phyloP scores from a whole-genome alignment of 2,888 invertebrate species.

The Andrena minutula region DNA sequence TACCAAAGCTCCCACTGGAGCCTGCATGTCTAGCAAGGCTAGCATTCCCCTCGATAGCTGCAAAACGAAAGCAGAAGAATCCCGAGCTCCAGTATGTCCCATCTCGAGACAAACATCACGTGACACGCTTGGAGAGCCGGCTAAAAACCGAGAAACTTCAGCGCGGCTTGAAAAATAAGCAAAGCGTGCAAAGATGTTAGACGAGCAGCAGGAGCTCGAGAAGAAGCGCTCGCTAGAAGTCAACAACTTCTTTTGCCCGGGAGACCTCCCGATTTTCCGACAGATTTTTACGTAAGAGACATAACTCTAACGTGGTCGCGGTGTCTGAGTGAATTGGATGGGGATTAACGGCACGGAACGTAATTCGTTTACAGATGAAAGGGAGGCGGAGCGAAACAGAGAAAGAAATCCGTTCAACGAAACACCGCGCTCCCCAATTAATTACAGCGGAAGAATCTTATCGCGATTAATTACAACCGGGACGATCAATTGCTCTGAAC shows the following conservation, averaged over 20 bases:
- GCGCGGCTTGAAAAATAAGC: too few relatives aligned
- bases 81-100: not conserved
- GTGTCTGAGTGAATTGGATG: not conserved
- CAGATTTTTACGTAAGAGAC: not conserved
- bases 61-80: too few relatives aligned
- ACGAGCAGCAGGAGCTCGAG: not conserved
- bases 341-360: constrained; percentile 17
- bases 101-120: not conserved
- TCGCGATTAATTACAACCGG: constrained; percentile 42
- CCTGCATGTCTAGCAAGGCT: too few relatives aligned
- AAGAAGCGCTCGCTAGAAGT: not conserved
- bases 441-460: constrained; percentile 42
- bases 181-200: not conserved
- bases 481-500: constrained; percentile 23
- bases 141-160: not conserved
- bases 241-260: constrained; percentile 1
- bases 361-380: constrained; percentile 38
- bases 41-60: too few relatives aligned
- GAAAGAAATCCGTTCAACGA: constrained; percentile 30
- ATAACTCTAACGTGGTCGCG: not conserved
- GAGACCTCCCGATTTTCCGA: not conserved
- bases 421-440: constrained; percentile 16
- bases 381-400: not conserved
- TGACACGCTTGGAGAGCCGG: not conserved
- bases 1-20: too few relatives aligned